Conservation (phyloP, 2,888 invertebrate species). For the Lepidochitona cinerea region DNA sequence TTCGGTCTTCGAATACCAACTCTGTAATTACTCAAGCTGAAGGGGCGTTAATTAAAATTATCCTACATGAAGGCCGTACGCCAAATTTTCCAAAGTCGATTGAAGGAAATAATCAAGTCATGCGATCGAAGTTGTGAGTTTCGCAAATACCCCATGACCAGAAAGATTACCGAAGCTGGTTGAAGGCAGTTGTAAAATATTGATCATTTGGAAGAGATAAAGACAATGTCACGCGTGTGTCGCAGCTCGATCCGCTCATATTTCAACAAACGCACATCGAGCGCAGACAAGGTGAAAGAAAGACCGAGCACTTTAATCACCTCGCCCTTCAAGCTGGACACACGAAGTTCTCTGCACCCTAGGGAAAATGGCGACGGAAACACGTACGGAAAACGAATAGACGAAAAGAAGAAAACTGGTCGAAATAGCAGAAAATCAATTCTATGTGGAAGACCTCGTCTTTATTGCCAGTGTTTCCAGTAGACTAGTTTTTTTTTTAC, state of each 20-base stretch:
- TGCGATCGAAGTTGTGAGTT: constrained; percentile 6
- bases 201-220: background rate
- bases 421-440: too few species aligned
- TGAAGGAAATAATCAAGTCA: background rate
- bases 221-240: constrained; percentile 3
- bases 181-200: constrained; percentile 1
- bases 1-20: background rate
- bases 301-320: background rate
- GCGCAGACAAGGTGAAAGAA: background rate
- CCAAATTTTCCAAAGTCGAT: constrained; percentile 2
- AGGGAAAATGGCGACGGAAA: background rate
- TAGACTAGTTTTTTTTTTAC: too few species aligned
- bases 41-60: constrained; percentile 6
- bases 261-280: background rate
- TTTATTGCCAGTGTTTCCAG: too few species aligned
- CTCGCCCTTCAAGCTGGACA: background rate
- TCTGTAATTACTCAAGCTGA: constrained; percentile 8
- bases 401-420: background rate
- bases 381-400: background rate
- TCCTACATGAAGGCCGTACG: background rate
- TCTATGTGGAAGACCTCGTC: too few species aligned
- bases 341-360: background rate
- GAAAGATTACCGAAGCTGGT: background rate
- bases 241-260: background rate
- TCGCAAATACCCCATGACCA: background rate